These are phyloP conservation scores for Perca schrenkii DNA, from an alignment of 2,113 vertebrate genomes.

Conservation along the genomic window DNA sequence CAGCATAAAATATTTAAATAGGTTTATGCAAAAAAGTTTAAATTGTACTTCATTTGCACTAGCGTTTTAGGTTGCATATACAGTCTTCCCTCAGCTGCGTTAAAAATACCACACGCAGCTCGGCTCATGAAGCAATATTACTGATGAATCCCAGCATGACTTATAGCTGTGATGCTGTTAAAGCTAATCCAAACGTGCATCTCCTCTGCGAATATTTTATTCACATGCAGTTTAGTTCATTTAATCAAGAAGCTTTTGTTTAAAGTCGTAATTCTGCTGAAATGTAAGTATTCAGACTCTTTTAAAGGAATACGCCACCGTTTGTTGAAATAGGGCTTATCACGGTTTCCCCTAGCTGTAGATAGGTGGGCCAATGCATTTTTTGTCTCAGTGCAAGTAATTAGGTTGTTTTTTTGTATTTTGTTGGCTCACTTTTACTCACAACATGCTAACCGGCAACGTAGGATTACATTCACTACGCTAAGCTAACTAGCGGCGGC, in stretches of 20 bases:
- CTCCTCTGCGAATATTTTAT: conserved; percentile 36
- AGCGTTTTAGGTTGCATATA: not conserved
- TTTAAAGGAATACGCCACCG: too few species aligned
- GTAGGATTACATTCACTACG: too few species aligned
- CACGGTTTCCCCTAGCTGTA: too few species aligned
- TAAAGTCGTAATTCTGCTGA: not conserved
- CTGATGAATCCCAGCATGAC: conserved; percentile 32
- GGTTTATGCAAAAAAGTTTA: not conserved
- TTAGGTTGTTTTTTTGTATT: too few species aligned
- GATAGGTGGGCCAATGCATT: too few species aligned
- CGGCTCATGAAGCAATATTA: conserved; percentile 35
- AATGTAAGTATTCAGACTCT: conserved; percentile 2
- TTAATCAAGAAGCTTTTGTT: conserved; percentile 41
- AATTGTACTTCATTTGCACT: conserved; percentile 15
- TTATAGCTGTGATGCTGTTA: conserved; percentile 37
- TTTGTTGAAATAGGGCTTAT: too few species aligned
- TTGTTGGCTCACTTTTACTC: too few species aligned
- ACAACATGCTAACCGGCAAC: too few species aligned
- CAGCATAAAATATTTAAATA: not conserved
- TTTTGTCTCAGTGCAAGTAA: too few species aligned
- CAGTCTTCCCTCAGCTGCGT: not conserved
- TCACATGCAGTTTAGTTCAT: conserved; percentile 27
- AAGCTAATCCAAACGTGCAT: conserved; percentile 44
- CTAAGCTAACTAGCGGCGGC: too few species aligned
- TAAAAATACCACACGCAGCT: not conserved